Evolutionary conservation across 2,888 invertebrate genomes (phyloP).

Genomic region (Habroteleia sp.): DNA sequence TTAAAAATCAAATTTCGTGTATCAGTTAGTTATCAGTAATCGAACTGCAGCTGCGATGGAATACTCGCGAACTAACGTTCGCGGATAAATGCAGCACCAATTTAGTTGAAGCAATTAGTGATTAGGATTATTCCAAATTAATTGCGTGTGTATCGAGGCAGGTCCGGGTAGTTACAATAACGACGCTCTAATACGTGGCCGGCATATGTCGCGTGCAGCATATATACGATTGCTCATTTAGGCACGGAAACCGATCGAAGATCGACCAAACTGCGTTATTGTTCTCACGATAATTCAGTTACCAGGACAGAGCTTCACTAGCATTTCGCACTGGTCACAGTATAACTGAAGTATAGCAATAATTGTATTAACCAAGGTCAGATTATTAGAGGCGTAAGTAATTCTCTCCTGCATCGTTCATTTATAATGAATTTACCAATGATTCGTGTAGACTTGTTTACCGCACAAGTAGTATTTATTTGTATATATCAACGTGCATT

Average conservation of each 20-base stretch:
- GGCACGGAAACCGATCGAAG: conserved; percentile 71
- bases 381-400: conserved; percentile 46
- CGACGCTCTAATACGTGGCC: conserved; percentile 66
- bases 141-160: conserved; percentile 69
- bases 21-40: conserved; percentile 54
- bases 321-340: conserved; percentile 43
- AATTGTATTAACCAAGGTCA: conserved; percentile 70
- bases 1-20: conserved; percentile 44
- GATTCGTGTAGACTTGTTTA: no score
- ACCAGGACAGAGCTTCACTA: conserved; percentile 64
- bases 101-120: conserved; percentile 73
- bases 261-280: conserved; percentile 68
- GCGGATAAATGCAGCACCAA: conserved; percentile 53
- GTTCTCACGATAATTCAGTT: conserved; percentile 71
- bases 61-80: conserved; percentile 20
- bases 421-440: conserved; percentile 50
- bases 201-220: conserved; percentile 65
- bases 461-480: no score
- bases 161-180: conserved; percentile 69
- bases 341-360: conserved; percentile 65
- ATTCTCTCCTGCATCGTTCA: conserved; percentile 45
- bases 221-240: conserved; percentile 53
- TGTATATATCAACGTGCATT: no score
- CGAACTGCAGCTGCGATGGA: conserved; percentile 37
- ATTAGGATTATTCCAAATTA: conserved; percentile 79